These are phyloP conservation scores for Stictonetta naevosa DNA, from an alignment of 2,113 vertebrate genomes.

Conservation along the genomic window DNA sequence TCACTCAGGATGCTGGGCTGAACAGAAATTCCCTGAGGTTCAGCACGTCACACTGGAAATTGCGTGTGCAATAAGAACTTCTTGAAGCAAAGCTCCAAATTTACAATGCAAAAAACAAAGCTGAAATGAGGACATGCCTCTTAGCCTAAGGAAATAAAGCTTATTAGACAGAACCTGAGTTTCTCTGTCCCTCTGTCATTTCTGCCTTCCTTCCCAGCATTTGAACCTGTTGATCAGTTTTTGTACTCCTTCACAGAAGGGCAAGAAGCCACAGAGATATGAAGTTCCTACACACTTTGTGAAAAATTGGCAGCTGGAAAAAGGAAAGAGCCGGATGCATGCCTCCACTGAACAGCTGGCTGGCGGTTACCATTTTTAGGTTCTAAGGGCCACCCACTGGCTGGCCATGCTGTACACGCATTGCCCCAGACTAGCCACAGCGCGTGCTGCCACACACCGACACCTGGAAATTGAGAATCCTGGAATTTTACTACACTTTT, in stretches of 20 bases:
- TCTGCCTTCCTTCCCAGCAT: neutral
- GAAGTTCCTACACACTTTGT: neutral
- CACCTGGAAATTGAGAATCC: neutral
- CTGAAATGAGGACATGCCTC: constrained; percentile 4
- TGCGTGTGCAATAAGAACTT: neutral
- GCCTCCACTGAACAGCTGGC: neutral
- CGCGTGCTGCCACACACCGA: neutral
- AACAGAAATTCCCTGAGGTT: constrained; percentile 2
- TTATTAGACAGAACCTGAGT: neutral
- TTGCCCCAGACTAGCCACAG: neutral
- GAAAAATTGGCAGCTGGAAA: neutral
- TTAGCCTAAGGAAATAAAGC: neutral
- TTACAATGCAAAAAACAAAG: constrained; percentile 7
- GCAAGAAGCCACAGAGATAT: neutral
- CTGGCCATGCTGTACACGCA: neutral
- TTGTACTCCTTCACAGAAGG: neutral
- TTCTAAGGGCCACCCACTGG: neutral
- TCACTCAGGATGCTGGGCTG: neutral
- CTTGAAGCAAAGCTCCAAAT: constrained; percentile 3
- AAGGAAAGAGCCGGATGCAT: neutral
- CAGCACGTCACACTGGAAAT: neutral
- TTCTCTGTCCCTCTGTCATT: neutral
- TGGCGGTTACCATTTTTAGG: neutral
- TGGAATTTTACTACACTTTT: neutral
- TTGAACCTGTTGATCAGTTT: neutral